Conservation (phyloP, 2,797 vertebrate species). For the Fistularia commersonii region DNA sequence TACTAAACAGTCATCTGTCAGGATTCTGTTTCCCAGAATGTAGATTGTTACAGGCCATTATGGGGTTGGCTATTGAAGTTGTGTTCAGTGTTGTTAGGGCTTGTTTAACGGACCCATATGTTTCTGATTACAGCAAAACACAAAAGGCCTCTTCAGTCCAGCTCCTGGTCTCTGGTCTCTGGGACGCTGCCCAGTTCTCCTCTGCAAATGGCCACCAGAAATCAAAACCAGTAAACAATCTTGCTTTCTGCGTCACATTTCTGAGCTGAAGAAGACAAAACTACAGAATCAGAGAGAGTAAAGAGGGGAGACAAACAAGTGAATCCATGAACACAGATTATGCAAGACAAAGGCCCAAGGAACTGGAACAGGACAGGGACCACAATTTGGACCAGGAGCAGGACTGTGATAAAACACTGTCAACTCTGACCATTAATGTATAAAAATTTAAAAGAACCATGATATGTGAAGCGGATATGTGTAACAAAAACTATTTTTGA, state of each 20-base stretch:
- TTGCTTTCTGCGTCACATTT: slow-evolving; percentile 69
- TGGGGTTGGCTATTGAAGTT: slow-evolving; percentile 70
- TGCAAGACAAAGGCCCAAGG: no score
- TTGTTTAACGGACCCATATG: slow-evolving; percentile 67
- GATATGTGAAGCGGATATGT: no score
- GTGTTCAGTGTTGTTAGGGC: slow-evolving; percentile 67
- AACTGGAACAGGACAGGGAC: no score
- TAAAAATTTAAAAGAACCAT: no score
- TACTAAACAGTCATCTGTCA: no score
- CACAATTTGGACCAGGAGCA: no score
- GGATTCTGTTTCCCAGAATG: slow-evolving; percentile 43
- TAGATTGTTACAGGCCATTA: slow-evolving; percentile 68
- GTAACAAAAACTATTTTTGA: no score
- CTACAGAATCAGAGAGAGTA: slow-evolving; percentile 20
- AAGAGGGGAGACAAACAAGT: no score
- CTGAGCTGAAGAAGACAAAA: slow-evolving; percentile 36
- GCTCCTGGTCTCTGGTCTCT: slow-evolving; percentile 67
- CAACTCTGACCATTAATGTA: no score
- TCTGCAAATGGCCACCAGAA: slow-evolving; percentile 72
- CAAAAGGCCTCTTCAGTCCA: slow-evolving; percentile 66
- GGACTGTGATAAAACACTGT: no score
- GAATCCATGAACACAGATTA: no score
- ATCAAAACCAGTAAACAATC: slow-evolving; percentile 70
- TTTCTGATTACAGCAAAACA: slow-evolving; percentile 69
- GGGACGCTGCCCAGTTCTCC: slow-evolving; percentile 62